Base-by-base conservation (phyloP, 2,797 vertebrate genomes). In the Spondyliosoma cantharus region DNA sequence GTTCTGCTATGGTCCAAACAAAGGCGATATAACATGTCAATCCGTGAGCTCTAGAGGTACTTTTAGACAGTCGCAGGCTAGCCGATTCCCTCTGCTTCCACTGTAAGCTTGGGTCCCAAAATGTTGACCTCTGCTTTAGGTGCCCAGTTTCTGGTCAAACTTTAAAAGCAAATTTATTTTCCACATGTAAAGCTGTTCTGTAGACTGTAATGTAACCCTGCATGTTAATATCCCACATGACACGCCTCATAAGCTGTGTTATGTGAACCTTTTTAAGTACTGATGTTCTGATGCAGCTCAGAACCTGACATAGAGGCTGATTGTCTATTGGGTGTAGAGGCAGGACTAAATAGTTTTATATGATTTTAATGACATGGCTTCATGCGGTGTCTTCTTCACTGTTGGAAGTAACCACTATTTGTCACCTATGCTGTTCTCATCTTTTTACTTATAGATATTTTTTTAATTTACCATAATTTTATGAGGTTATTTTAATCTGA, bases 361-460 rank as follows among this genome's bases (percentile, higher is more conserved):
- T 83, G 8, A 70, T 76, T 80, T 82, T 45, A 72, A 46, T 25
- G 46, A 61, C 37, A 56, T 25, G 29, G 46, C 58, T 80, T 74
- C 59, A 60, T 82, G 37, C 58, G 49, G 46, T 48, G 24, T 82
- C 37, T 77, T 74, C 24, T 80, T 76, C 59, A 69, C 72, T 79
- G 63, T 27, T 74, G 15, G 69, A 80, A 88, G 77, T 80, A 78
- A 87, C 73, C 57, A 76, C 74, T 81, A n/a, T 76, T 66, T 80
- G 25, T 65, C 52, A 29, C 72, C 29, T 56, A n/a, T 49, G 54
- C 60, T 71, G 24, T 68, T 83, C 5, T 76, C 6, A 60, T 82
- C 12, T 81, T 79, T 75, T 53, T 64, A 77, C 45, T 32, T 57
- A 22, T n/a, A n/a, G 85, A 3, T 80, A n/a, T 76, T 8, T 52